Evolutionary conservation across 2,888 invertebrate genomes (phyloP), one percentile per base, ranked within the genome.

Genomic region (Dolichopus griseipennis): DNA sequence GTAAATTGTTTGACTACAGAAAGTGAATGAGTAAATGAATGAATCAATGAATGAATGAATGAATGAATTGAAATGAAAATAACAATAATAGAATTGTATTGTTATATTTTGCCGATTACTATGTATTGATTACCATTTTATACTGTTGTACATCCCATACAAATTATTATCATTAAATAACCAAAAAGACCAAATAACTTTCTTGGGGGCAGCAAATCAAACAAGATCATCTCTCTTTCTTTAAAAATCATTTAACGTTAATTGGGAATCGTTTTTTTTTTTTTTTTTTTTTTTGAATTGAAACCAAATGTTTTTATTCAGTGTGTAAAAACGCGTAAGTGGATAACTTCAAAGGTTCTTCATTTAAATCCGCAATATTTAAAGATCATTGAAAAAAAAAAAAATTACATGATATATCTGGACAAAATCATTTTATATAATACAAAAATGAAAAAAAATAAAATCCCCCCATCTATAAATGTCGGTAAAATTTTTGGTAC

Each of bases 181-280:
- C 15, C 2, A 15, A 52, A 52, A 52, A 52, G 1, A 52, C 4
- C 37, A 37, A 52, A 52, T 52, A n/a, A 52, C 52, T 52, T 52
- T 52, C 52, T 52, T 52, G 52, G 52, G 52, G 52, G 52, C 52
- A 52, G n/a, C 52, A 52, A 52, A 52, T 52, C 52, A 52, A 52
- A 52, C 52, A 18, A 52, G 52, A 52, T 52, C 52, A 52, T 52
- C 52, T 52, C 52, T 52, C n/a, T n/a, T n/a, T 52, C 15, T 12
- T 18, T 52, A n/a, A 27, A 52, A 18, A 52, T 52, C 18, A 52
- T 52, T 52, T 52, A 18, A n/a, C 52, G 18, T 52, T 52, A 52
- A 52, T 52, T 52, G 52, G 52, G 52, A 52, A 52, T 52, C 52
- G n/a, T n/a, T n/a, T n/a, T n/a, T n/a, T n/a, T n/a, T n/a, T n/a